These are phyloP conservation scores for Halyomorpha halys DNA, from an alignment of 1,140 invertebrate genomes.

Conservation along the genomic window DNA sequence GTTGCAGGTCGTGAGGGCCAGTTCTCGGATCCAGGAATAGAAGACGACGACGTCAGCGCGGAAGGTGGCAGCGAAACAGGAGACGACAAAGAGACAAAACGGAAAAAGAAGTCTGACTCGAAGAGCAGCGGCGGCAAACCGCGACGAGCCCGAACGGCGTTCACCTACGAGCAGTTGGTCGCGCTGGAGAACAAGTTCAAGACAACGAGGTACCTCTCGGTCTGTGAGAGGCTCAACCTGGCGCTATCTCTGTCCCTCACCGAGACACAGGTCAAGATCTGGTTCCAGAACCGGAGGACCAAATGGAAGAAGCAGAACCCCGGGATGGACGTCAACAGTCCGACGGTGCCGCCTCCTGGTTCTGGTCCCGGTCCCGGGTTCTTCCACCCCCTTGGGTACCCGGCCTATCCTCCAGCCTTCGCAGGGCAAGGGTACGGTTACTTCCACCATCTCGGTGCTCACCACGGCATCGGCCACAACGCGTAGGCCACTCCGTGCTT, in stretches of 20 bases:
- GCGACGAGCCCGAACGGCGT: constrained; percentile 86
- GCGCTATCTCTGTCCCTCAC: constrained; percentile 89
- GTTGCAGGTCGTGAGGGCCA: constrained; percentile 48
- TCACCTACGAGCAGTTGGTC: constrained; percentile 97
- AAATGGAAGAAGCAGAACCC: constrained; percentile 99
- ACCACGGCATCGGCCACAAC: constrained; percentile 31
- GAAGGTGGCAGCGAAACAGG: constrained; percentile 45
- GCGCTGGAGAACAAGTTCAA: constrained; percentile 99
- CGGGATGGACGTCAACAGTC: constrained; percentile 94
- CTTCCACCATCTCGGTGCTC: constrained; percentile 33
- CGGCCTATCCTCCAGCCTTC: constrained; percentile 23
- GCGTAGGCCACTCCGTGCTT: constrained; percentile 10
- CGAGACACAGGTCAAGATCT: constrained; percentile 97
- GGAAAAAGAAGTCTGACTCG: constrained; percentile 25
- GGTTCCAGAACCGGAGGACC: constrained; percentile 94
- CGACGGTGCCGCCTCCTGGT: constrained; percentile 63
- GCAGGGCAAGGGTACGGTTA: constrained; percentile 31
- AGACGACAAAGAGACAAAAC: constrained; percentile 39
- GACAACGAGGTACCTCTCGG: constrained; percentile 93
- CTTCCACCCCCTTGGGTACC: constrained; percentile 30
- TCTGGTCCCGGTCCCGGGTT: constrained; percentile 32
- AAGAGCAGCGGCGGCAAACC: constrained; percentile 59
- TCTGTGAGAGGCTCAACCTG: constrained; percentile 93
- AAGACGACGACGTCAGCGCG: constrained; percentile 49
- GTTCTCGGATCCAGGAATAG: constrained; percentile 43